Conservation (phyloP, 1,140 invertebrate genomes). For the Euwallacea similis region DNA sequence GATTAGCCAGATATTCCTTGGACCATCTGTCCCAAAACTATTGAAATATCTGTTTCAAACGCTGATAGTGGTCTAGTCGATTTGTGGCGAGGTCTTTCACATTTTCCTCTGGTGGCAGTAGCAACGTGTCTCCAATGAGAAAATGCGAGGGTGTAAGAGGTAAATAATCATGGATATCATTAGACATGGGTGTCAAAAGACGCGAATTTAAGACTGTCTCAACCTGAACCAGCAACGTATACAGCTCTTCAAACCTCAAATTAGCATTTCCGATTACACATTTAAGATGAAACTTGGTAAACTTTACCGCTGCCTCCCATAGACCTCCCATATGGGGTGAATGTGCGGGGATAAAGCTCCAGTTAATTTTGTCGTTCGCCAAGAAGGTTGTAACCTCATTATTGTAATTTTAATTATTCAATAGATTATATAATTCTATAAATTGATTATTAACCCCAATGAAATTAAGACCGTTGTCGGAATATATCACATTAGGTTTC, state of each 20-base stretch:
- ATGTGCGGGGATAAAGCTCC: constrained; percentile 28
- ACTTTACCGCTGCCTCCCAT: constrained; percentile 45
- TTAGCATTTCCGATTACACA: constrained; percentile 36
- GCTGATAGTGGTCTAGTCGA: no score
- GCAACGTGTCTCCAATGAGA: no score
- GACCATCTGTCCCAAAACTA: no score
- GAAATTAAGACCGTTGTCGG: constrained; percentile 54
- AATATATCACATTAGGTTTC: constrained; percentile 46
- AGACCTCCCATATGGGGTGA: constrained; percentile 44
- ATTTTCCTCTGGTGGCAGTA: no score
- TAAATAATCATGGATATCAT: constrained; percentile 35
- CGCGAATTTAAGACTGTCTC: constrained; percentile 39
- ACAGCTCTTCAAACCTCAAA: constrained; percentile 42
- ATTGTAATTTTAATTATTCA: constrained; percentile 14
- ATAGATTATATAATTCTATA: constrained; percentile 12
- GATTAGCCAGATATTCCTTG: no score
- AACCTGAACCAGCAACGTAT: constrained; percentile 42
- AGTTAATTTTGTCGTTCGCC: constrained; percentile 16
- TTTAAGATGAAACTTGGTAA: constrained; percentile 50
- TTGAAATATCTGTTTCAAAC: no score
- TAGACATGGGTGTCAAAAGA: constrained; percentile 30
- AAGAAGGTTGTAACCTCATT: constrained; percentile 1
- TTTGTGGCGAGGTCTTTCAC: no score
- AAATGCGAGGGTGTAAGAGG: constrained; percentile 43
- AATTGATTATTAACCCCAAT: constrained; percentile 39